These are phyloP conservation scores for Eudasyphora cyanicolor DNA, from an alignment of 2,888 invertebrate species.

Conservation along the genomic window DNA sequence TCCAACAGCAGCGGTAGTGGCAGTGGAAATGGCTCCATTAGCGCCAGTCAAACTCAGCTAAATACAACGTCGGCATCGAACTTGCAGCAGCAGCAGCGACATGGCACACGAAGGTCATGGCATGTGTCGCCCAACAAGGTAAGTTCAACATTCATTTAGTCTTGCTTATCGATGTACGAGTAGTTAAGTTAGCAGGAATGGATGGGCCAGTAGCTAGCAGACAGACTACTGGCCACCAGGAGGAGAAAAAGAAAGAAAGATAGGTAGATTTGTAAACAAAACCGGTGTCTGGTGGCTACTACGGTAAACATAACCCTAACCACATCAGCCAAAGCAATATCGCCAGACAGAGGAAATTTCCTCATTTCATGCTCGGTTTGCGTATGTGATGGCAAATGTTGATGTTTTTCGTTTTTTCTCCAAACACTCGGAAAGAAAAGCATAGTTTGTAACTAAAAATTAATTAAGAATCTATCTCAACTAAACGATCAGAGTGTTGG, in stretches of 20 bases:
- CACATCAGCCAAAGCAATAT: too few species aligned
- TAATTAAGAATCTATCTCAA: not conserved
- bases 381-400: slow-evolving; percentile 25
- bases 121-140: slow-evolving; percentile 87
- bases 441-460: slow-evolving; percentile 18
- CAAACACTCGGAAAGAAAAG: slow-evolving; percentile 15
- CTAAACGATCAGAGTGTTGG: too few species aligned
- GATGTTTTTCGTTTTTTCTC: slow-evolving; percentile 24
- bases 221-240: not conserved
- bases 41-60: slow-evolving; percentile 64
- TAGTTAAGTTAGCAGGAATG: not conserved
- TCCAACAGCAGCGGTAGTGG: slow-evolving; percentile 74
- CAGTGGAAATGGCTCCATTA: slow-evolving; percentile 62
- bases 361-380: slow-evolving; percentile 75
- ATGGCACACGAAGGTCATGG: slow-evolving; percentile 85
- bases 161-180: not conserved
- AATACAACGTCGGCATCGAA: slow-evolving; percentile 54
- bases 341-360: slow-evolving; percentile 67
- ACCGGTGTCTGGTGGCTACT: slow-evolving; percentile 10
- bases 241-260: not conserved
- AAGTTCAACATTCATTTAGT: slow-evolving; percentile 69
- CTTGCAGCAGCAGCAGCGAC: slow-evolving; percentile 72
- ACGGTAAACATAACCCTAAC: slow-evolving; percentile 22
- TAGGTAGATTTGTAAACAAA: not conserved
- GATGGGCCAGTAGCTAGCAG: not conserved